Base-by-base conservation (phyloP, 2,888 invertebrate species). In the Cataglyphis albicans region DNA sequence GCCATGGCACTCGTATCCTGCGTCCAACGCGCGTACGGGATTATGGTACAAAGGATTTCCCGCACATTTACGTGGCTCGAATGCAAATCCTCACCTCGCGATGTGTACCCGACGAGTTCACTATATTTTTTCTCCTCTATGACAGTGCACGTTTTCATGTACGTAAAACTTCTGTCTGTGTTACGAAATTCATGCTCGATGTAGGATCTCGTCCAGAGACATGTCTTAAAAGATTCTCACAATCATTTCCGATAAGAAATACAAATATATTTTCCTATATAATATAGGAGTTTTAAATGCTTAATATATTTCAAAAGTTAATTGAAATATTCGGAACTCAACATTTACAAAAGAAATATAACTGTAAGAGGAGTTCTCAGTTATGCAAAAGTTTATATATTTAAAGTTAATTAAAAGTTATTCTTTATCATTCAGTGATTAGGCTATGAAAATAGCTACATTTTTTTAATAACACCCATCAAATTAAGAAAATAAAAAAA, bases 11-110 rank as follows among this genome's bases (percentile, higher is more conserved):
- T 76, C 38, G 35, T 74, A 41, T 52, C 68, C 64, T 63, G 44
- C 74, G 80, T 68, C 81, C 81, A 68, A 70, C 75, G 87, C 88
- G 86, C 87, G 86, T 84, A 68, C 85, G 83, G 89, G 89, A 92
- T 91, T 92, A 92, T 90, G 89, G 90, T 91, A 92, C 91, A 92
- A 92, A 92, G 90, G 91, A 91, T 90, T 90, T 90, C 86, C 88
- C 88, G 86, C 89, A 52, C 52, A 89, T 92, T 92, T 91, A 91
- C 92, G 90, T 89, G 91, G 88, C 78, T 80, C 87, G 90, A 92
- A 92, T 92, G 90, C 88, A 92, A 91, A 92, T 91, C 88, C 87
- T 83, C 86, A 41, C 73, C 44, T 73, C 82, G 59, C 80, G 78
- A 85, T 74, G 76, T 65, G 70, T 86, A 86, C 86, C 75, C 82